These are phyloP conservation scores for Pachyseris speciosa DNA, from an alignment of 64 coral and sea anemone genomes.

Conservation along the genomic window DNA sequence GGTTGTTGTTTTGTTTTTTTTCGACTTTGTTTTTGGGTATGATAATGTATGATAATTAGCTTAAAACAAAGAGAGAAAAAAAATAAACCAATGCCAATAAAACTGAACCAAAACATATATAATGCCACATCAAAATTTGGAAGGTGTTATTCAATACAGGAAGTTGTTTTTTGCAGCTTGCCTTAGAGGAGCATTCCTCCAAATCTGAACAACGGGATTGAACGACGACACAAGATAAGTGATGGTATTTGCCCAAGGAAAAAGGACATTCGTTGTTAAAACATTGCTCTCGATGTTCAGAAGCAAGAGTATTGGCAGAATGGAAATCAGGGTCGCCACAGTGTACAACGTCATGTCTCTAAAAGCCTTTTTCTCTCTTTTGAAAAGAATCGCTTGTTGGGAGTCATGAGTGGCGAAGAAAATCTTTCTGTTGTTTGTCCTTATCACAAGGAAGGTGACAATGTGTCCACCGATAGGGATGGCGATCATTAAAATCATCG, in stretches of 20 bases:
- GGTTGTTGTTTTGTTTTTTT: too few species aligned
- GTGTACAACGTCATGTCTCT: conserved; percentile 1
- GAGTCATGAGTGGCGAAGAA: not conserved
- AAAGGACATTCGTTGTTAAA: not conserved
- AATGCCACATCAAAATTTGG: too few species aligned
- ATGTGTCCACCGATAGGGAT: not conserved
- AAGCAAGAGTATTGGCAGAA: not conserved
- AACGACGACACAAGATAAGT: not conserved
- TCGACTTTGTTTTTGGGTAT: too few species aligned
- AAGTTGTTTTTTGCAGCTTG: too few species aligned
- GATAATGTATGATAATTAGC: too few species aligned
- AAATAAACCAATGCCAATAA: too few species aligned
- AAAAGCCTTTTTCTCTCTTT: not conserved
- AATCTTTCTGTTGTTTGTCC: not conserved
- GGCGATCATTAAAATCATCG: not conserved
- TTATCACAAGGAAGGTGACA: not conserved
- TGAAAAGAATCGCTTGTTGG: not conserved
- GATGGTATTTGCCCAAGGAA: not conserved
- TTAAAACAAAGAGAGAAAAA: too few species aligned
- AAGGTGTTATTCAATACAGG: too few species aligned
- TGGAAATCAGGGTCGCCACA: not conserved
- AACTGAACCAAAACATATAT: too few species aligned
- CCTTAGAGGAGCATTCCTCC: too few species aligned
- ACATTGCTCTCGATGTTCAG: not conserved
- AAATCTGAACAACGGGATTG: too few species aligned